Evolutionary conservation across 2,888 invertebrate species (phyloP).

Genomic region (Caenorhabditis zanzibari): DNA sequence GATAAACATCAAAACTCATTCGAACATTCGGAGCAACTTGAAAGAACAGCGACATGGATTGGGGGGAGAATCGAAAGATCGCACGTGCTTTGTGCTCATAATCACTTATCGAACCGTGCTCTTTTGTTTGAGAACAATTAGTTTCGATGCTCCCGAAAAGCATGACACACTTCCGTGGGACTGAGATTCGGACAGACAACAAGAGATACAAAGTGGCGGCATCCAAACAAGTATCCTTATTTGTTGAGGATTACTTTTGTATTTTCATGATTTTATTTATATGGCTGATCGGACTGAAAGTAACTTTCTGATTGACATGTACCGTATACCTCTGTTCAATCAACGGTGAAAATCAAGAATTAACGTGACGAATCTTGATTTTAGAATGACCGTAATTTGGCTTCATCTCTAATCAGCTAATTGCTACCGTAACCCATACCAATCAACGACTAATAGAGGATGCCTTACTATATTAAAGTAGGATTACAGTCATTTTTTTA

Average conservation of each 20-base stretch:
- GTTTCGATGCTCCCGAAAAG: constrained; percentile 16
- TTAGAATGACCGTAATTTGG: neutral
- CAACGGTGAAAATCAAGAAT: neutral
- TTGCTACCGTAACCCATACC: constrained; percentile 3
- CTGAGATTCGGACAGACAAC: neutral
- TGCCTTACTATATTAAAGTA: too few species aligned
- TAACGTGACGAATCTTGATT: neutral
- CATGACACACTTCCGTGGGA: constrained; percentile 18
- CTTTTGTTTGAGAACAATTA: constrained; percentile 33
- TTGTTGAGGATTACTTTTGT: neutral
- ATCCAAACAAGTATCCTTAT: neutral
- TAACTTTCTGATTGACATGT: neutral
- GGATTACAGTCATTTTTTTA: too few species aligned
- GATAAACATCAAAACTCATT: constrained; percentile 61
- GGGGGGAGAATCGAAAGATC: constrained; percentile 37
- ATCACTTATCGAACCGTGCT: constrained; percentile 22
- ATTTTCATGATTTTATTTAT: too few species aligned
- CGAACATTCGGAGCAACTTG: constrained; percentile 37
- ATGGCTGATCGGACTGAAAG: too few species aligned
- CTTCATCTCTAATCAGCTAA: neutral
- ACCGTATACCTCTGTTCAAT: neutral
- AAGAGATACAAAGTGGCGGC: neutral
- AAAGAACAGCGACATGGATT: constrained; percentile 10
- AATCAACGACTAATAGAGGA: neutral
- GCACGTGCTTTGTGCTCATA: constrained; percentile 27